Conservation (phyloP, 92 coral and sea anemone genomes). For the Desmophyllum pertusum region DNA sequence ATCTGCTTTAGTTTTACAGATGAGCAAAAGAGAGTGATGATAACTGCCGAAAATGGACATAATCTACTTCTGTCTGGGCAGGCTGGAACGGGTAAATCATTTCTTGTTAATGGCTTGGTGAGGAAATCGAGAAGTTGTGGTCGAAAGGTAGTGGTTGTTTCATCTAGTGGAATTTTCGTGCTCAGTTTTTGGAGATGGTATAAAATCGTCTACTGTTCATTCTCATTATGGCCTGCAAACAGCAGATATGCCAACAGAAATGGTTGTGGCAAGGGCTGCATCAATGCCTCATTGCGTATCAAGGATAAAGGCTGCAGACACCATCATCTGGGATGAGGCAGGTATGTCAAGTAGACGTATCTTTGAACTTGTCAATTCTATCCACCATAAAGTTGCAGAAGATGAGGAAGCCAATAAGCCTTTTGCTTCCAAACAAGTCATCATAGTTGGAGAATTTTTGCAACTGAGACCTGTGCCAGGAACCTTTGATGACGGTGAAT, state of each 20-base stretch:
- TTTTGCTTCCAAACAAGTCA: constrained; percentile 27
- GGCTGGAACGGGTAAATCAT: constrained; percentile 43
- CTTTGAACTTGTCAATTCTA: constrained; percentile 33
- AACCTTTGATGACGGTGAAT: constrained; percentile 22
- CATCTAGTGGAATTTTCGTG: constrained; percentile 37
- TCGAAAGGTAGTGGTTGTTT: constrained; percentile 15
- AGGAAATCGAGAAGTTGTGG: not conserved
- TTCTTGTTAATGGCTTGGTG: not conserved
- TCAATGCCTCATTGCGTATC: not conserved
- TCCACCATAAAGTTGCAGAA: constrained; percentile 9
- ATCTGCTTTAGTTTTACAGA: constrained; percentile 16
- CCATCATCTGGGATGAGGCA: constrained; percentile 14
- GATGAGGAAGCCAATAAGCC: not conserved
- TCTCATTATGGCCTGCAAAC: constrained; percentile 47
- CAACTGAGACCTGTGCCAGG: constrained; percentile 42
- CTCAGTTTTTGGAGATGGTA: constrained; percentile 17
- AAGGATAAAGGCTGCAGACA: constrained; percentile 2
- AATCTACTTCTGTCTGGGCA: constrained; percentile 28
- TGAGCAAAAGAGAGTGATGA: constrained; percentile 10
- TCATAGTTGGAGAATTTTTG: constrained; percentile 31
- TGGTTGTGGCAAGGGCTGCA: constrained; percentile 13
- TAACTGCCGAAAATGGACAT: constrained; percentile 19
- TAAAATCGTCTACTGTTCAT: constrained; percentile 24
- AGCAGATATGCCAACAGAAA: constrained; percentile 26
- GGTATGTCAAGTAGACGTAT: constrained; percentile 33